Base-by-base conservation (phyloP, 2,113 vertebrate species). In the Anoplopoma fimbria region DNA sequence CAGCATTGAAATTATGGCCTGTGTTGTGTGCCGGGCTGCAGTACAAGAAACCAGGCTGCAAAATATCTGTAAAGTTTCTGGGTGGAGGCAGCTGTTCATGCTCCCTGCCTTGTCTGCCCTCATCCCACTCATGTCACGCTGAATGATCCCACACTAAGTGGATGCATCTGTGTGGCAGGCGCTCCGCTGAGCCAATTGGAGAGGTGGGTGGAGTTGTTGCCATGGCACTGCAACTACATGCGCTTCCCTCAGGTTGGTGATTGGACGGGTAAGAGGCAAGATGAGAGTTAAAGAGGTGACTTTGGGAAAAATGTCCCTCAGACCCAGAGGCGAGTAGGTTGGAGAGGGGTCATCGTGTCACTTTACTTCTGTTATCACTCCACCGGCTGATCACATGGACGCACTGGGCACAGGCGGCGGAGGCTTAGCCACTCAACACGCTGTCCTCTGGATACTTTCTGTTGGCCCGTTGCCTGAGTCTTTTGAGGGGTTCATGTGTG, bases 71-170 rank as follows among this genome's bases (percentile, higher is more conserved):
- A 57, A 77, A 69, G 58, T 69, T 85, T 89, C 45, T 70, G 69
- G 67, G 81, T 81, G 70, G 67, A 71, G 34, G 70, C 90, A 83
- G 87, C 60, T 89, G 87, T 71, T 87, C 71, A 62, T 75, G 73
- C 82, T 83, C 67, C 67, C 53, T 84, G 83, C 69, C 81, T 80
- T 53, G 57, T 77, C 60, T 83, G 69, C 81, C 81, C 88, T 86
- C 88, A 76, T 86, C 84, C 90, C 84, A 86, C 88, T 87, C 80
- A 73, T 75, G 87, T 88, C 88, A 88, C 65, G 60, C 85, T 77
- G 72, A 82, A 79, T 64, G 83, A 89, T 83, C 81, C 76, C 51
- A 1, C 23, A 53, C 40, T 87, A 81, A 87, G 78, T 89, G 82
- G 75, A 72, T 79, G 78, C 82, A 77, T 88, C 69, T 82, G 86